These are phyloP conservation scores for Syngnathus acus DNA, from an alignment of 2,797 vertebrate genomes.

Conservation along the genomic window DNA sequence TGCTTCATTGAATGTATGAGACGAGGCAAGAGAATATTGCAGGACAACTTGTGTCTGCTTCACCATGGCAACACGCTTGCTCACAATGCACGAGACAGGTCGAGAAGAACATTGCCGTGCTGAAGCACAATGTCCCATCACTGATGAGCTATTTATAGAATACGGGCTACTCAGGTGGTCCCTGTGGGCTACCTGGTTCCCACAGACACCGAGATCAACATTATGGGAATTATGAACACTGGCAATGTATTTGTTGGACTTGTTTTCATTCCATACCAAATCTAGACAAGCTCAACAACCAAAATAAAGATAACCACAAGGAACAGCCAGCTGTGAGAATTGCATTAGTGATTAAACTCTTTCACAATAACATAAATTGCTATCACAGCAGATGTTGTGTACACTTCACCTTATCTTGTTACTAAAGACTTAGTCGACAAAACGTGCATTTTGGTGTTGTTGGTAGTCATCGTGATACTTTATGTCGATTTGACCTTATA, in stretches of 20 bases:
- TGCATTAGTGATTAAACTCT: not conserved
- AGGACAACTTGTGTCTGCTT: no score
- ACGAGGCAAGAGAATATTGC: no score
- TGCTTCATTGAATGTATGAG: no score
- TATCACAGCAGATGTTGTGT: slow-evolving; percentile 22
- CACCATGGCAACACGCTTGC: not conserved
- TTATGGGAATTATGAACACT: not conserved
- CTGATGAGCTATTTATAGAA: not conserved
- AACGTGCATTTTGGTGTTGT: not conserved
- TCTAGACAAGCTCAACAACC: slow-evolving; percentile 26
- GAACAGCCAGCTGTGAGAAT: slow-evolving; percentile 19
- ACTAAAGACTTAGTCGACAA: not conserved
- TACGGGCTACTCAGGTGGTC: not conserved
- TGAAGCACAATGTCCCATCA: no score
- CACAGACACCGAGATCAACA: not conserved
- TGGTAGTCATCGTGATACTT: not conserved
- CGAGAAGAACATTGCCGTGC: no score
- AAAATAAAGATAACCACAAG: slow-evolving; percentile 18
- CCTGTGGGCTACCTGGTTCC: not conserved
- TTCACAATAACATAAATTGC: slow-evolving; percentile 4
- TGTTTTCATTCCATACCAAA: slow-evolving; percentile 47
- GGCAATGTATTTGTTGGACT: slow-evolving; percentile 3
- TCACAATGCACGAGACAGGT: no score
- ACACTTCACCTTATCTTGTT: not conserved
- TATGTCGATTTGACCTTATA: not conserved